Evolutionary conservation across 1,140 invertebrate genomes (phyloP), one percentile per base, ranked within the genome.

Genomic region (Megalopta genalis): DNA sequence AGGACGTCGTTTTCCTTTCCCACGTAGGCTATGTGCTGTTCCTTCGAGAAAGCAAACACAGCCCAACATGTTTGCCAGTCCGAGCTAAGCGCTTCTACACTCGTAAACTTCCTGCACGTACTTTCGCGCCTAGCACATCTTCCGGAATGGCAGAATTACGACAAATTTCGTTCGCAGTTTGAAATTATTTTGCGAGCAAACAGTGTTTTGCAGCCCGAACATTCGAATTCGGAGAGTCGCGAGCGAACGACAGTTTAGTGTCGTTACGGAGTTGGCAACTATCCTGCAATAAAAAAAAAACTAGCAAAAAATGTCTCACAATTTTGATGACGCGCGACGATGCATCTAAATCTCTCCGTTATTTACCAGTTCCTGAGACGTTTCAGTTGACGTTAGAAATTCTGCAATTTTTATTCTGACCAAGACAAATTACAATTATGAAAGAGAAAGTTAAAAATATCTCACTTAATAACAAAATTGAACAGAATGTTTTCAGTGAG

Each of bases 31-130:
- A 74, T 62, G 57, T 65, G 75, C 27, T 52, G 42, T 64, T 77
- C 52, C 82, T 21, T 84, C 14, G 77, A 57, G 65, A 83, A 72
- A 68, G 82, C 68, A 85, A 84, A 85, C 77, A 69, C 25, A 66
- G 27, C 42, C 67, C 25, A 32, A 12, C 21, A 49, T 85, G 77
- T 85, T 85, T 84, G 71, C 82, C 49, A 64, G 60, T 64, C 49
- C 52, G 73, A 77, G 32, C 68, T n/a, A 77, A 84, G 68, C 76
- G 68, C 77, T 84, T 81, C 74, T 77, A 42, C 52, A 67, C 62
- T 63, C 42, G 59, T 69, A 65, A 66, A 81, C 72, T 81, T 72
- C 21, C 39, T 21, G 60, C 57, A 66, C 46, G 76, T 79, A 67
- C 37, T 42, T 54, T 46, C 69, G 63, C 62, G 57, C 68, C 10